phyloP scores from a whole-genome alignment of 2,113 vertebrate genomes.

The Columba janthina region DNA sequence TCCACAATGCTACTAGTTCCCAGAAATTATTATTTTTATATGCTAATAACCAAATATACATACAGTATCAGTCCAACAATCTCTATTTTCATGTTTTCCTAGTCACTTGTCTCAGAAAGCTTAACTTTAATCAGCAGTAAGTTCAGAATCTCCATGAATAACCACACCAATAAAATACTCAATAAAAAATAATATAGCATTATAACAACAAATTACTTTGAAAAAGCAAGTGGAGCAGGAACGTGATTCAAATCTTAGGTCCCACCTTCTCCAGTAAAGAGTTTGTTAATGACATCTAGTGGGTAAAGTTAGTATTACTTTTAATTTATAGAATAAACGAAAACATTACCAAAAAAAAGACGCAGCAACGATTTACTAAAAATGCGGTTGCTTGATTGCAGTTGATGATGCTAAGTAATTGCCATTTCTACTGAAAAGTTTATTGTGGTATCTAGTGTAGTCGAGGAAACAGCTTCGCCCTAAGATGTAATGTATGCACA shows the following conservation, averaged over 20 bases:
- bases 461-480: not conserved
- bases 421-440: not conserved
- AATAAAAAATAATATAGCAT: not conserved
- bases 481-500: fast-evolving
- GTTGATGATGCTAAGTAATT: not conserved
- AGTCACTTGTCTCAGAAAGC: not conserved
- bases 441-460: not conserved
- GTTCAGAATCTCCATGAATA: not conserved
- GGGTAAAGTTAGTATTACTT: not conserved
- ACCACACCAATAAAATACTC: not conserved
- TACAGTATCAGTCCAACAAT: not conserved
- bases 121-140: not conserved
- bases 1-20: not conserved
- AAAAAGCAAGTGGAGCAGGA: not conserved
- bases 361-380: not conserved
- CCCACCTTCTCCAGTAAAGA: not conserved
- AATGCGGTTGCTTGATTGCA: not conserved
- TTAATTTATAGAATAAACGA: not conserved
- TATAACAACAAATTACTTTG: not conserved
- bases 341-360: not conserved
- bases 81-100: not conserved
- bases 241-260: not conserved
- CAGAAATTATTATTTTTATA: not conserved
- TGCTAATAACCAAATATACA: not conserved
- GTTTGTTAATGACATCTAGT: constrained; percentile 30